Percentiles rank a stretch among this genome's conserved stretches.
Evolutionary conservation across 1,140 invertebrate genomes (phyloP).

Genomic region (Asobara japonica): DNA sequence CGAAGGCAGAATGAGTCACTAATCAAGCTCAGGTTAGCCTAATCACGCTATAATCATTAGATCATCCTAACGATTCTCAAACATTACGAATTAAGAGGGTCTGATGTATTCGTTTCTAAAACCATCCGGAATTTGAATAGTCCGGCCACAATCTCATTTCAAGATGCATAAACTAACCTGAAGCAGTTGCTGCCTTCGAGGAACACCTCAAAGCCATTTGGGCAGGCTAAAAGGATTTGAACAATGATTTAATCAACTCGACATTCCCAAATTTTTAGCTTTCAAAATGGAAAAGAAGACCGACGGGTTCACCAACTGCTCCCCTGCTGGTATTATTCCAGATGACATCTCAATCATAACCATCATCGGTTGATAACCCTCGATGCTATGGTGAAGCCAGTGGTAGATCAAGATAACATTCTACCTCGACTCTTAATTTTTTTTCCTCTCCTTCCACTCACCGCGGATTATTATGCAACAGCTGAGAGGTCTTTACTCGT

Average conservation of each 20-base stretch:
- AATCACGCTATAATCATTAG: too few species aligned
- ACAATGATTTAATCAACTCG: neutral
- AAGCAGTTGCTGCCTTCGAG: too few species aligned
- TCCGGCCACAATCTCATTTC: too few species aligned
- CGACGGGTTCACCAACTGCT: neutral
- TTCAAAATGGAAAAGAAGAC: neutral
- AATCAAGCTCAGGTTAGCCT: too few species aligned
- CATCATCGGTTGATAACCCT: neutral
- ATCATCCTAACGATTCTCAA: too few species aligned
- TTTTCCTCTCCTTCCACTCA: neutral
- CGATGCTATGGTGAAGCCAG: neutral
- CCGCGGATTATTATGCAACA: conserved; percentile 36
- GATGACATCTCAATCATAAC: neutral
- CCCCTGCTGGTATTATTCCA: neutral
- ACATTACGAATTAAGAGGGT: too few species aligned
- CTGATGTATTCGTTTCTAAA: too few species aligned
- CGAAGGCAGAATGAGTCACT: too few species aligned
- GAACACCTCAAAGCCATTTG: too few species aligned
- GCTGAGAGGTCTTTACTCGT: conserved; percentile 30
- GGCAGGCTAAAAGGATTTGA: too few species aligned
- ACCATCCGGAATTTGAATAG: too few species aligned
- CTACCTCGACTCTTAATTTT: conserved; percentile 42
- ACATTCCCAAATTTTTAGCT: neutral
- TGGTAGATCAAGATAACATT: conserved; percentile 51
- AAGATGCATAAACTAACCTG: too few species aligned